A percentile compares a stretch with the other conserved stretches of the same genome.
Evolutionary conservation across 2,797 vertebrate genomes (phyloP).

Genomic region (Otolemur crassicaudatus): DNA sequence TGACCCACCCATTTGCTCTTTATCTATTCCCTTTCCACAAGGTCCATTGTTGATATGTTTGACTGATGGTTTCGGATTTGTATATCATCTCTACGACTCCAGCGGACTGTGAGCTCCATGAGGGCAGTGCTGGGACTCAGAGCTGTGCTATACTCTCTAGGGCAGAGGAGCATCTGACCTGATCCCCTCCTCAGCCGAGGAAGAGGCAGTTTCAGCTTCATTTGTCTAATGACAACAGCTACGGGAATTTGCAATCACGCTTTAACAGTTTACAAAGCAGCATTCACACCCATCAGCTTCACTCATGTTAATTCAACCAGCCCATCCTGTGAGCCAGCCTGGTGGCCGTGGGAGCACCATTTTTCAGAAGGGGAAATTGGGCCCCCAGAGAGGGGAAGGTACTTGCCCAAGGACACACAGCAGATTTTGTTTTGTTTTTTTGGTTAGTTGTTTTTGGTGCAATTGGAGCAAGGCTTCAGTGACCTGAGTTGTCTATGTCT

Average conservation of each 20-base stretch:
- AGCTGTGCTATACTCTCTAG: neutral
- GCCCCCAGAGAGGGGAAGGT: neutral
- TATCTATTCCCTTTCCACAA: neutral
- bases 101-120: neutral
- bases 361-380: constrained; percentile 32
- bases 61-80: neutral
- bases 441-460: neutral
- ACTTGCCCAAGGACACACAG: constrained; percentile 23
- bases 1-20: neutral
- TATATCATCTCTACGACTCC: neutral
- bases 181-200: neutral
- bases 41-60: neutral
- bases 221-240: constrained; percentile 83
- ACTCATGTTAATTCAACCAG: constrained; percentile 74
- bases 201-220: constrained; percentile 59
- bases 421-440: neutral
- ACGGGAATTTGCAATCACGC: constrained; percentile 79
- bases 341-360: constrained; percentile 17
- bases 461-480: neutral
- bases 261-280: constrained; percentile 84
- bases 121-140: neutral
- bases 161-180: constrained; percentile 21
- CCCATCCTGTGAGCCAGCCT: constrained; percentile 60
- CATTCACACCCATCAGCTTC: constrained; percentile 80
- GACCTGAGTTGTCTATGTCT: neutral